A percentile compares a stretch with the other conserved stretches of the same genome.
phyloP scores from a whole-genome alignment of 2,888 invertebrate species.

The Opisthograptis luteolata region DNA sequence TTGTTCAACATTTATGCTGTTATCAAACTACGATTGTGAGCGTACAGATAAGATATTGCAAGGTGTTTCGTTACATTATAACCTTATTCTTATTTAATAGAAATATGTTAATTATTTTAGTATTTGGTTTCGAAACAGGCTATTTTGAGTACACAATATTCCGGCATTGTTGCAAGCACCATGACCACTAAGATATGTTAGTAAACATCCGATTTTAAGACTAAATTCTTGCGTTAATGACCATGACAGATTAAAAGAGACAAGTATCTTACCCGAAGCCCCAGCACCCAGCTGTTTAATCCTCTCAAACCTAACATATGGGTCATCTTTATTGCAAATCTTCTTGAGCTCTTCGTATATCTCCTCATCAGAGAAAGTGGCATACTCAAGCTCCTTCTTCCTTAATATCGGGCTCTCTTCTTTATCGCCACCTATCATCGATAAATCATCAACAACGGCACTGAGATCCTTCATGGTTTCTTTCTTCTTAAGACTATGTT shows the following conservation, averaged over 20 bases:
- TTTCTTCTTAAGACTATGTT: conserved; percentile 70
- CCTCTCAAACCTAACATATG: conserved; percentile 90
- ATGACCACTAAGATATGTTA: no score
- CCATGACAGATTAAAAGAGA: no score
- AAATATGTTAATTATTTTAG: no score
- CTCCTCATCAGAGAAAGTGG: conserved; percentile 87
- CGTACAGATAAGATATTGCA: conserved; percentile 30
- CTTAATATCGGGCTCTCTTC: conserved; percentile 86
- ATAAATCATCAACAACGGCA: conserved; percentile 72
- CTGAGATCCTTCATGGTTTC: conserved; percentile 66
- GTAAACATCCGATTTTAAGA: no score
- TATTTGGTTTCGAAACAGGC: no score
- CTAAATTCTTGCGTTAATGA: no score
- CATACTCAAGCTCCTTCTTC: conserved; percentile 82
- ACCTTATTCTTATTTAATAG: no score
- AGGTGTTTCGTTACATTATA: conserved; percentile 1
- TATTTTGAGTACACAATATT: no score
- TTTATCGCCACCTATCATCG: conserved; percentile 69
- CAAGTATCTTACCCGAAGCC: conserved; percentile 87
- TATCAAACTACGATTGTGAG: conserved; percentile 29
- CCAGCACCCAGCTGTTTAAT: conserved; percentile 95
- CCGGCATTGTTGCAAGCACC: no score
- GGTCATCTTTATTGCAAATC: conserved; percentile 93
- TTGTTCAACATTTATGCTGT: conserved; percentile 30
- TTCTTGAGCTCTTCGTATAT: conserved; percentile 90